These are phyloP conservation scores for Empis livida DNA, from an alignment of 2,888 invertebrate genomes.

Conservation along the genomic window DNA sequence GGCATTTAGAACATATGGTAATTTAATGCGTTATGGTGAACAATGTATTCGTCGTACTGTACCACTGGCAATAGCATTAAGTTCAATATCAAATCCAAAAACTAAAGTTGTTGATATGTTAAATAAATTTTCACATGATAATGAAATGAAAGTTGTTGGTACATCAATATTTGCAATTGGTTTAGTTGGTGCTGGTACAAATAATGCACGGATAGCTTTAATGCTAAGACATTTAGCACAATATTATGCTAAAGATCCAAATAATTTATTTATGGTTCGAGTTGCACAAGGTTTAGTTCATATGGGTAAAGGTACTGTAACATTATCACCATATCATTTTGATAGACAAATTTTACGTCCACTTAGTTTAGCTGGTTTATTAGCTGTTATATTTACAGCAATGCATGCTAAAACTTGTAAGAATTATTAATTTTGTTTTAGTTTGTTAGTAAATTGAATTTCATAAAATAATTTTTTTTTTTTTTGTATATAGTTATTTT, in stretches of 20 bases:
- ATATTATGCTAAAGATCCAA: constrained; percentile 90
- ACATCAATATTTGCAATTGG: constrained; percentile 96
- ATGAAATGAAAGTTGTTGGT: constrained; percentile 87
- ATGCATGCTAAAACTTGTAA: constrained; percentile 87
- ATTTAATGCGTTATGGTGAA: constrained; percentile 83
- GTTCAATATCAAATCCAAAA: constrained; percentile 87
- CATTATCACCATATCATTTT: constrained; percentile 84
- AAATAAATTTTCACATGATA: constrained; percentile 93
- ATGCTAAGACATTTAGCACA: constrained; percentile 90
- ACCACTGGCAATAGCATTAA: constrained; percentile 86
- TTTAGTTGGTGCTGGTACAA: constrained; percentile 74
- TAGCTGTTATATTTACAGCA: constrained; percentile 78
- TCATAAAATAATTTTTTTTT: not conserved
- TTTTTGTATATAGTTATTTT: constrained; percentile 54
- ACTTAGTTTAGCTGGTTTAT: constrained; percentile 80
- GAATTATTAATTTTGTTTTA: constrained; percentile 31
- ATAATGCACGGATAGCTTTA: constrained; percentile 74
- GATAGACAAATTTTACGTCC: constrained; percentile 82
- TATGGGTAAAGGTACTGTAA: constrained; percentile 91
- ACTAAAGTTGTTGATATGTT: constrained; percentile 86
- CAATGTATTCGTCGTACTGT: constrained; percentile 85
- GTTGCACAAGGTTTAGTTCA: constrained; percentile 88
- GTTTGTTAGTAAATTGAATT: not conserved
- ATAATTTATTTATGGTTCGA: constrained; percentile 87
- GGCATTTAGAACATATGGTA: constrained; percentile 86